Conservation (phyloP, 2,888 invertebrate genomes). For the Mythimna pallens region DNA sequence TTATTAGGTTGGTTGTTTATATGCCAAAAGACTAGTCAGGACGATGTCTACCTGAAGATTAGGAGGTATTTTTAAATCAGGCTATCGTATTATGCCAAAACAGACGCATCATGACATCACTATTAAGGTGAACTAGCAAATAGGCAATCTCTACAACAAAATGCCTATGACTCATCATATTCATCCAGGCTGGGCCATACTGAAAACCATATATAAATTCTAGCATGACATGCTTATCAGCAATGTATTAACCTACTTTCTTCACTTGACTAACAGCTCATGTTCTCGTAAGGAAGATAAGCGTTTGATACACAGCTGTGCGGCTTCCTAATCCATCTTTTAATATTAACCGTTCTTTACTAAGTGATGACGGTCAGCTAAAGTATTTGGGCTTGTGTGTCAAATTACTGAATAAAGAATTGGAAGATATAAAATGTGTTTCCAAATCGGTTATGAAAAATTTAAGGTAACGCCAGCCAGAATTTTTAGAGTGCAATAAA, state of each 20-base stretch:
- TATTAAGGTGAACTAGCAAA: background rate
- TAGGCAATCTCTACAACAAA: background rate
- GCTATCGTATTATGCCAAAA: background rate
- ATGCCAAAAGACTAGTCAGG: no score
- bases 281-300: slow-evolving; percentile 40
- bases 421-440: no score
- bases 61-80: background rate
- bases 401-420: background rate
- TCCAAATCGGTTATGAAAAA: no score
- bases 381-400: slow-evolving; percentile 37
- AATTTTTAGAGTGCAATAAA: no score
- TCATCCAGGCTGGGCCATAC: background rate
- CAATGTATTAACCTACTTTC: slow-evolving; percentile 57
- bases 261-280: slow-evolving; percentile 52
- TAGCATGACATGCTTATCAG: slow-evolving; percentile 47
- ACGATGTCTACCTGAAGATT: no score
- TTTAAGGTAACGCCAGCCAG: no score
- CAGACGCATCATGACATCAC: background rate
- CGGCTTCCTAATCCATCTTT: slow-evolving; percentile 53
- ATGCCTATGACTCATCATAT: slow-evolving; percentile 5
- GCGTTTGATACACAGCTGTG: slow-evolving; percentile 48
- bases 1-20: no score
- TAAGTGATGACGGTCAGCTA: slow-evolving; percentile 17
- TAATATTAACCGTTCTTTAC: slow-evolving; percentile 40
- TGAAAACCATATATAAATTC: slow-evolving; percentile 35